Evolutionary conservation across 2,888 invertebrate genomes (phyloP).

Genomic region (Eristalinus sepulchralis): DNA sequence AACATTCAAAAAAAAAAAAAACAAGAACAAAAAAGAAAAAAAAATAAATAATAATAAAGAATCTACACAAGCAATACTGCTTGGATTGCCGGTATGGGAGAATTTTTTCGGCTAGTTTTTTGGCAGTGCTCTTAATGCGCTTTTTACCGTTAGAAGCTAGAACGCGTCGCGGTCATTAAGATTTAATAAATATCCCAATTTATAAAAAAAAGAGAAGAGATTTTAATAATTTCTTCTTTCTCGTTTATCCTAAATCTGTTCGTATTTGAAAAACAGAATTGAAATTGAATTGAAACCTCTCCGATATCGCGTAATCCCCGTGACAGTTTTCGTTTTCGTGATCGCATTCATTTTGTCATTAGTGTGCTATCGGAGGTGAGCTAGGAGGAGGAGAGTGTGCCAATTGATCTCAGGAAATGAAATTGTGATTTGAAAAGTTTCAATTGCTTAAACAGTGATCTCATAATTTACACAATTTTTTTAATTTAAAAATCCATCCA

Average conservation of each 20-base stretch:
- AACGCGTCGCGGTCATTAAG: conserved; percentile 40
- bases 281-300: neutral
- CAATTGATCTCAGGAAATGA: conserved; percentile 31
- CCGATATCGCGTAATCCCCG: neutral
- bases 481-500: neutral
- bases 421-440: conserved; percentile 9
- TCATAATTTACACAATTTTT: conserved; percentile 2
- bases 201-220: neutral
- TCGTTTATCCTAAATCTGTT: neutral
- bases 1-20: conserved; percentile 27
- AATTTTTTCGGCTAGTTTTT: conserved; percentile 76
- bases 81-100: conserved; percentile 72
- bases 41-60: conserved; percentile 57
- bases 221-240: neutral
- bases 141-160: conserved; percentile 73
- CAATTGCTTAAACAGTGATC: conserved; percentile 21
- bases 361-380: neutral
- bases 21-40: conserved; percentile 1
- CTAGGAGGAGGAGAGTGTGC: neutral
- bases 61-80: conserved; percentile 63
- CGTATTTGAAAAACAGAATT: neutral
- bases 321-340: neutral
- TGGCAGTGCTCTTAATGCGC: conserved; percentile 77
- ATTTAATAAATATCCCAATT: neutral
- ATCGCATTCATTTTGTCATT: neutral